These are phyloP conservation scores for Tachina grossa DNA, from an alignment of 2,888 invertebrate species.

Conservation along the genomic window DNA sequence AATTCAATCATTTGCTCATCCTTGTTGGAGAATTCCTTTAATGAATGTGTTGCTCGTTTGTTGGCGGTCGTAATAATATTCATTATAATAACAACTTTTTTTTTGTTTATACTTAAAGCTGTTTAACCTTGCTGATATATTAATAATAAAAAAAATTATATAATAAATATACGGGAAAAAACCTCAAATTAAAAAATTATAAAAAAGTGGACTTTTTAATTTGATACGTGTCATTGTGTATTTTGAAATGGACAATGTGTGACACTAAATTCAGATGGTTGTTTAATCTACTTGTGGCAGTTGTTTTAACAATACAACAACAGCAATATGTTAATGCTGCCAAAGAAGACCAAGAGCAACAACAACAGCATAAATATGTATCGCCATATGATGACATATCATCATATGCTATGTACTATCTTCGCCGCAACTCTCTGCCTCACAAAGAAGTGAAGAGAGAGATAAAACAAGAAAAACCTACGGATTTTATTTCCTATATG, in stretches of 20 bases:
- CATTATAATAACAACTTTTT: neutral
- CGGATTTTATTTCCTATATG: constrained; percentile 67
- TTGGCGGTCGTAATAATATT: neutral
- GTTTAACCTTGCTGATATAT: constrained; percentile 19
- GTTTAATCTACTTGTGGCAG: constrained; percentile 76
- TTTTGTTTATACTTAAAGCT: constrained; percentile 15
- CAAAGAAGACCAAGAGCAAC: constrained; percentile 37
- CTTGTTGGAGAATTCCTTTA: constrained; percentile 1
- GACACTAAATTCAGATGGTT: constrained; percentile 76
- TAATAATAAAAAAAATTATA: constrained; percentile 18
- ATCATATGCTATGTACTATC: constrained; percentile 59
- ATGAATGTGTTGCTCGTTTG: constrained; percentile 6
- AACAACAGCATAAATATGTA: constrained; percentile 28
- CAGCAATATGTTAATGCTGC: constrained; percentile 62
- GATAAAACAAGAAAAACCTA: constrained; percentile 53
- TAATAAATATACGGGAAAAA: neutral
- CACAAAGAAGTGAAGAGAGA: constrained; percentile 58
- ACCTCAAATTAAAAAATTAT: constrained; percentile 21
- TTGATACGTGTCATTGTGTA: constrained; percentile 58
- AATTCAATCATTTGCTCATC: constrained; percentile 22
- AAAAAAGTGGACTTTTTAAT: constrained; percentile 45
- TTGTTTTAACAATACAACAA: constrained; percentile 71
- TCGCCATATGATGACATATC: constrained; percentile 57
- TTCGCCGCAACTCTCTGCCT: constrained; percentile 42
- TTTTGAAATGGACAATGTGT: constrained; percentile 78